phyloP scores from a whole-genome alignment of 2,797 vertebrate genomes.

The Brachymystax lenok region DNA sequence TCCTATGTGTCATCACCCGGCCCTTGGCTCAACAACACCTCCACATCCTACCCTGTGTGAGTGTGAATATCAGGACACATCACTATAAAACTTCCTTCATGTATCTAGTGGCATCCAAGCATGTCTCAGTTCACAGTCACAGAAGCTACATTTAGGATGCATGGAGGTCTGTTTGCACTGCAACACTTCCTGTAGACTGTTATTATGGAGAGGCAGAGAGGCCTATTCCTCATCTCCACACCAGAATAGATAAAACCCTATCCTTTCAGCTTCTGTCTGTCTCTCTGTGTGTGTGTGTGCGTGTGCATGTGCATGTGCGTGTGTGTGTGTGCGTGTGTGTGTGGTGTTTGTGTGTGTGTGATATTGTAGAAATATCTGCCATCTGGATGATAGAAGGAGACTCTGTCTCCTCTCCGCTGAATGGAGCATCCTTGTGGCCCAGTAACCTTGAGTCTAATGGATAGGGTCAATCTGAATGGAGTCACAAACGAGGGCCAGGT shows the following conservation, averaged over 20 bases:
- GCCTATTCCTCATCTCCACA: neutral
- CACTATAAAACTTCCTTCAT: slow-evolving; percentile 62
- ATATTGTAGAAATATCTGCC: too few relatives aligned
- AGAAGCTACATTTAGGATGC: neutral
- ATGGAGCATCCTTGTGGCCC: slow-evolving; percentile 62
- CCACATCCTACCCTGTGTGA: neutral
- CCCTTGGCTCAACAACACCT: neutral
- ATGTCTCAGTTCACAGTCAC: slow-evolving; percentile 16
- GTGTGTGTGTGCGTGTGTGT: too few relatives aligned
- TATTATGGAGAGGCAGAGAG: neutral
- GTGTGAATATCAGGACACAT: neutral
- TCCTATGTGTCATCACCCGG: neutral
- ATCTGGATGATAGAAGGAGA: too few relatives aligned
- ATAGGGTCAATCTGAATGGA: slow-evolving; percentile 54
- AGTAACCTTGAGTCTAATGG: slow-evolving; percentile 73
- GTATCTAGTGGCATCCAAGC: slow-evolving; percentile 64
- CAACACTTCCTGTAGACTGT: neutral
- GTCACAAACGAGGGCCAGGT: slow-evolving; percentile 69
- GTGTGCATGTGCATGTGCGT: too few relatives aligned
- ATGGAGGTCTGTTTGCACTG: neutral
- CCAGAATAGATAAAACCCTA: neutral
- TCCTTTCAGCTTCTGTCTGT: neutral
- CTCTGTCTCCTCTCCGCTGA: slow-evolving; percentile 33
- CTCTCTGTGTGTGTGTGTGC: too few relatives aligned
- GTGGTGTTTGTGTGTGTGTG: too few relatives aligned